phyloP scores from a whole-genome alignment of 2,113 vertebrate species.

The Dicaeum eximium region DNA sequence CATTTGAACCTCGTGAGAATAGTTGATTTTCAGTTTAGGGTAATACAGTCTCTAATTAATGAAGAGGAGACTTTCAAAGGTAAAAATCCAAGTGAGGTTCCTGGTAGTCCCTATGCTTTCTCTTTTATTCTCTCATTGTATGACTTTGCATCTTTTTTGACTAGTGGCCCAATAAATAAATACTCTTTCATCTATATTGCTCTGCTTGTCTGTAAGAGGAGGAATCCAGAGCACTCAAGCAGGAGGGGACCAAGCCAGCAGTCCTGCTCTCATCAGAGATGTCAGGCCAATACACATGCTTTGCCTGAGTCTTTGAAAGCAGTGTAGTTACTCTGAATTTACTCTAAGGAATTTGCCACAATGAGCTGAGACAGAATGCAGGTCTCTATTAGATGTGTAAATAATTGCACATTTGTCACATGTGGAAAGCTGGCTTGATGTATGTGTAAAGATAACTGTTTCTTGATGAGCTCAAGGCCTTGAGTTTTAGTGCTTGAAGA shows the following conservation, averaged over 20 bases:
- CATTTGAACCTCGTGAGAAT: neutral
- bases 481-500: slow-evolving; percentile 7
- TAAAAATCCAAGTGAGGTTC: neutral
- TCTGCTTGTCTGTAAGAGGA: neutral
- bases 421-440: neutral
- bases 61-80: neutral
- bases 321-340: neutral
- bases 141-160: neutral
- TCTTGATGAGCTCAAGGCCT: slow-evolving; percentile 21
- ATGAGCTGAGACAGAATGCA: neutral
- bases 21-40: neutral
- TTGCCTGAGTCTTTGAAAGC: neutral
- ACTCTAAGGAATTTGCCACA: neutral
- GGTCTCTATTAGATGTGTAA: slow-evolving; percentile 15
- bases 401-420: slow-evolving; percentile 6
- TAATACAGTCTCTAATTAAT: slow-evolving; percentile 1
- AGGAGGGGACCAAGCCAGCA: neutral
- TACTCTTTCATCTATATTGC: neutral
- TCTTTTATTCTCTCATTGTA: neutral
- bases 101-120: neutral
- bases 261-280: neutral
- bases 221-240: neutral
- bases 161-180: neutral
- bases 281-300: neutral
- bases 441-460: neutral